Percentiles rank a stretch among this genome's conserved stretches.
Evolutionary conservation across 2,888 invertebrate genomes (phyloP).

Genomic region (Acutogordius australiensis): DNA sequence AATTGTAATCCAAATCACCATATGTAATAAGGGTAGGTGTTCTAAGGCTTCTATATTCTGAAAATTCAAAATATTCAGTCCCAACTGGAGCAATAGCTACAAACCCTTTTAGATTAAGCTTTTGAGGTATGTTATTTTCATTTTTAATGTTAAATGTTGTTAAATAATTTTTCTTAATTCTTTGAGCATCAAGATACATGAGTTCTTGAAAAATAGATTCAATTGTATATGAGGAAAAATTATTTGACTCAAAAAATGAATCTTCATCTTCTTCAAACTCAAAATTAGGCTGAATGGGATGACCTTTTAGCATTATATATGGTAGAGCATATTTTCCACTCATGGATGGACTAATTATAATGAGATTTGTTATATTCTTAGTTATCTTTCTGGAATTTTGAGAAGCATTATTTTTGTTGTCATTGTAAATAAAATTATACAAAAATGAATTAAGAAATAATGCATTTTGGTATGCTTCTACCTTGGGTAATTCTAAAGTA

Average conservation of each 20-base stretch:
- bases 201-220: too few relatives aligned
- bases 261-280: not conserved
- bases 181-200: not conserved
- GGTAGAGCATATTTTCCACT: conserved; percentile 24
- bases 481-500: not conserved
- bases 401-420: not conserved
- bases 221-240: too few relatives aligned
- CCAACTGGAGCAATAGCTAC: conserved; percentile 25
- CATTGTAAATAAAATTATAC: not conserved
- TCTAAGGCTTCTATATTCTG: not conserved
- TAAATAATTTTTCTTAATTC: too few relatives aligned
- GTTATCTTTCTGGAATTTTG: not conserved
- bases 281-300: not conserved
- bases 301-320: not conserved
- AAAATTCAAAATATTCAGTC: conserved; percentile 17
- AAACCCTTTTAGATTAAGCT: conserved; percentile 21
- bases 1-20: conserved; percentile 24
- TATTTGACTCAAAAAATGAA: not conserved
- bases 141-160: too few relatives aligned
- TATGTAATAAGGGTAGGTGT: conserved; percentile 26
- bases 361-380: conserved; percentile 13
- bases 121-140: not conserved
- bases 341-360: conserved; percentile 28
- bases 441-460: not conserved
- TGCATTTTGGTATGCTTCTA: not conserved